These are phyloP conservation scores for Lepeophtheirus salmonis DNA, from an alignment of 1,140 invertebrate species.

Conservation along the genomic window DNA sequence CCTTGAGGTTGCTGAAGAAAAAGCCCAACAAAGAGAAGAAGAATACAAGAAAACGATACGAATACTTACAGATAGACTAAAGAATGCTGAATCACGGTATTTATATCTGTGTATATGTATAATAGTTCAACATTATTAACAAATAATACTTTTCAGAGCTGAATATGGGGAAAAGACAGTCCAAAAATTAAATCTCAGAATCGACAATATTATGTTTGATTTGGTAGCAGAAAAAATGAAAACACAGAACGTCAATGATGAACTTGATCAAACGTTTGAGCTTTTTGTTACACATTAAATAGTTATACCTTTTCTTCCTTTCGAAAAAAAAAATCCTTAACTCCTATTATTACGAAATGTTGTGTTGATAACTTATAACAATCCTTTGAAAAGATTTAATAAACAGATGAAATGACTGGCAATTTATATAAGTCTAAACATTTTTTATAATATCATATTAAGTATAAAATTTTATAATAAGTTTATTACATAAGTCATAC, in stretches of 20 bases:
- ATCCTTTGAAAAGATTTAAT: background rate
- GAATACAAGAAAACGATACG: slow-evolving; percentile 17
- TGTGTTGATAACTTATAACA: background rate
- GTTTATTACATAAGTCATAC: no score
- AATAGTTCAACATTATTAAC: background rate
- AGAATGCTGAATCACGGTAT: slow-evolving; percentile 16
- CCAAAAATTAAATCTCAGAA: slow-evolving; percentile 15
- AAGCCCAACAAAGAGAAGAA: slow-evolving; percentile 18
- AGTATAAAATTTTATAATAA: background rate
- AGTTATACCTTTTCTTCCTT: background rate
- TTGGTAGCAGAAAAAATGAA: slow-evolving; percentile 17
- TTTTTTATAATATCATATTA: background rate
- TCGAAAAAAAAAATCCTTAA: background rate
- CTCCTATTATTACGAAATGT: no score
- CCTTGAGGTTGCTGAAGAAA: slow-evolving; percentile 18
- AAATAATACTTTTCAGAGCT: slow-evolving; percentile 5
- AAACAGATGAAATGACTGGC: background rate
- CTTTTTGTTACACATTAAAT: slow-evolving; percentile 13
- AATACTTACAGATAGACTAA: slow-evolving; percentile 14
- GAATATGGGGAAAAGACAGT: slow-evolving; percentile 18
- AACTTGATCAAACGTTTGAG: slow-evolving; percentile 19
- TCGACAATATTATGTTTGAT: slow-evolving; percentile 18
- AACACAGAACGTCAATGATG: slow-evolving; percentile 18
- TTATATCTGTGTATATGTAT: background rate
- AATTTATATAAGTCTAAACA: no score